Base-by-base conservation (phyloP, 2,888 invertebrate species). In the Plebejus anna region DNA sequence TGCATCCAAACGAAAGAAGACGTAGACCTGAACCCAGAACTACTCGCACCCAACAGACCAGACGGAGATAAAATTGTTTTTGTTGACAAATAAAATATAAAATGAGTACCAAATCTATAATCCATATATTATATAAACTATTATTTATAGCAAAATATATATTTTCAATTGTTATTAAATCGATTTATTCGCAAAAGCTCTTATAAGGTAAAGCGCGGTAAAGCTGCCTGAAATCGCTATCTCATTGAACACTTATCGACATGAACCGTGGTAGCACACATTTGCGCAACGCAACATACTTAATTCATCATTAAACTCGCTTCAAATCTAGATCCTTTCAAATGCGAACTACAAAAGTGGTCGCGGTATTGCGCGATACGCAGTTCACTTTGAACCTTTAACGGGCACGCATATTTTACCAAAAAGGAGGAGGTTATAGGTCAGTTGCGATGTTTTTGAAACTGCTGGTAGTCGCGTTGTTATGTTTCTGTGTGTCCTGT, bases 241-340 rank as follows among this genome's bases (percentile, higher is more conserved):
- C 72, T 22, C 32, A 76, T 72, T 47, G 47, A 73, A 72, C n/a
- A 42, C 47, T n/a, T 42, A 75, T 66, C n/a, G 75, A 57, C 28
- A 22, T 36, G 55, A 55, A 55, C 55, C 55, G 70, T 72, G n/a
- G 59, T 76, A 72, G 38, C 55, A 28, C 38, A n/a, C 76, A 47
- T 61, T 76, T 76, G 72, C 77, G 79, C 78, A 79, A 79, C 59
- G 72, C 71, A 79, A 76, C 77, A 76, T 75, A 77, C 42, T 77
- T 86, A 89, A 89, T 87, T 87, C 86, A 88, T 86, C 85, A 86
- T 86, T 88, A 86, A 88, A 88, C 85, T 87, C 81, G 87, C 85
- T 84, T 82, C 83, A 88, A 87, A 88, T 89, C 88, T 89, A 89
- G 88, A 91, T 88, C 91, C 91, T 90, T 93, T 90, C 91, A 80